Percentiles rank a stretch among this genome's conserved stretches.
Evolutionary conservation across 2,888 invertebrate genomes (phyloP).

Genomic region (Himalopsyche kuldschensis): DNA sequence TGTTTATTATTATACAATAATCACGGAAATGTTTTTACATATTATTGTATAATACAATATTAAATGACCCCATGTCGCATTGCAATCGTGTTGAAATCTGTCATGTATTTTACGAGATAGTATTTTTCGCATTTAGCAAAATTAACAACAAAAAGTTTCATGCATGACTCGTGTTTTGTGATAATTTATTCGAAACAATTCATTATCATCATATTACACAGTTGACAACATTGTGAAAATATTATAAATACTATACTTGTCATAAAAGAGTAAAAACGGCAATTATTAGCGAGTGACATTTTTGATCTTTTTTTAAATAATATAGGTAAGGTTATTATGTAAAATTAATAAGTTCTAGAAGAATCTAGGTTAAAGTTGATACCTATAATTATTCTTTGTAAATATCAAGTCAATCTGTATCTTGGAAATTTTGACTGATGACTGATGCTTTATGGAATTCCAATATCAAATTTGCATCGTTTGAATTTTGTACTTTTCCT

Average conservation of each 20-base stretch:
- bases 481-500: too few species aligned
- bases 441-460: too few species aligned
- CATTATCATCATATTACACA: background rate
- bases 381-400: too few species aligned
- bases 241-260: background rate
- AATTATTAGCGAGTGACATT: too few species aligned
- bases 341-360: too few species aligned
- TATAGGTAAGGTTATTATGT: too few species aligned
- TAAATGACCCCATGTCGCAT: background rate
- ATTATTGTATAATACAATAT: background rate
- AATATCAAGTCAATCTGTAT: too few species aligned
- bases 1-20: background rate
- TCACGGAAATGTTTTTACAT: background rate
- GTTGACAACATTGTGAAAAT: background rate
- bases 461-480: too few species aligned
- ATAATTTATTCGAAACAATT: background rate
- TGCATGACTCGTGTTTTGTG: background rate
- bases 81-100: background rate
- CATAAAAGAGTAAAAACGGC: background rate
- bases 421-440: too few species aligned
- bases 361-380: too few species aligned
- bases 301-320: too few species aligned
- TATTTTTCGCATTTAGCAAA: background rate
- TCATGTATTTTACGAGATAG: background rate
- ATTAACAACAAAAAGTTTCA: background rate